Base-by-base conservation (phyloP, 1,140 invertebrate genomes). In the Ganaspis sp. region DNA sequence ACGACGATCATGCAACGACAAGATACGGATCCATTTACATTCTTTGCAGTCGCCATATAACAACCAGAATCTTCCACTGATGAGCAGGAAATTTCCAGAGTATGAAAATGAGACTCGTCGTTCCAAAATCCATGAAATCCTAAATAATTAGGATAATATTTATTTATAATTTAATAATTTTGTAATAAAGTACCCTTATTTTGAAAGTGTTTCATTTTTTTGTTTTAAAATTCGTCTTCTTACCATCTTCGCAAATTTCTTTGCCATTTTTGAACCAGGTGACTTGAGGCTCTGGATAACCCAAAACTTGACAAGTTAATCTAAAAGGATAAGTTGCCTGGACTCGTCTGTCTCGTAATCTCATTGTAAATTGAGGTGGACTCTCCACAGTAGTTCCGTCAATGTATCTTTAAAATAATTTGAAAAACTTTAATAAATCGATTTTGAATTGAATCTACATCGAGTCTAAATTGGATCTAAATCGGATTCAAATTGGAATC, bases 361-460 rank as follows among this genome's bases (percentile, higher is more conserved):
- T 93, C 94, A 97, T 97, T 0, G 96, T 97, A 85, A 98, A 98
- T 83, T 97, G 95, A 0, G 97, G 97, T 1, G 96, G 90, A 74
- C 93, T 82, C 21, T 92, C 89, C 69, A 88, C 85, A 6, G 74
- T 49, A 53, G 83, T n/a, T 69, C 81, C 78, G 72, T 85, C 29
- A 23, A 79, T 54, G 26, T 71, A 78, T n/a, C 83, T 86, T 26
- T 79, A 77, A 49, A 75, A 40, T 42, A 74, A 72, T 23, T 26
- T 29, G 3, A 64, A 54, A 0, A 54, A 73, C 34, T 58, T 58
- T n/a, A 12, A 19, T 72, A 54, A 23, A 72, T 2, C 5, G 53
- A 9, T 15, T 86, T 8, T 83, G 84, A 15, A 81, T 45, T 29
- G 81, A 76, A 0, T 40, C 11, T 9, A 80, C 69, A 37, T 77